Base-by-base conservation (phyloP, 1,140 invertebrate species). In the Lepidotrigona ventralis region DNA sequence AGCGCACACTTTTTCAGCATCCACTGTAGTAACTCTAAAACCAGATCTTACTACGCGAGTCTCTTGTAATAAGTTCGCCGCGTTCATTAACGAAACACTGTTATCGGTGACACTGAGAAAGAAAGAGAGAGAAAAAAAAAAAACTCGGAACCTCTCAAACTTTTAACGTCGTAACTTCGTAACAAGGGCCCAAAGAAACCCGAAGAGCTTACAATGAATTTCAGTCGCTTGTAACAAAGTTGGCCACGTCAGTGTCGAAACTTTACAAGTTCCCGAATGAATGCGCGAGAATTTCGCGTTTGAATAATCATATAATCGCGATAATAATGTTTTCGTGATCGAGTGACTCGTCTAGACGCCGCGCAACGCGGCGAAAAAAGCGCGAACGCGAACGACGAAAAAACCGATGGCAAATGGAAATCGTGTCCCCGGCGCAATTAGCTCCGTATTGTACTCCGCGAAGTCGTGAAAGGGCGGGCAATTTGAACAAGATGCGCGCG, bases 381-480 rank as follows among this genome's bases (percentile, higher is more conserved):
- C 1, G 8, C 68, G 11, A 69, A 19, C 8, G 51, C 51, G 46
- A 9, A 46, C 19, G 17, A 73, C 23, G 19, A 26, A 51, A 26
- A 51, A 73, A 17, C 14, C 23, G 19, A 0, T n/a, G 71, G 26
- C 66, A 33, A 68, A 68, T 68, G 33, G 26, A 79, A 79, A 79
- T 79, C 53, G 29, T 21, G 68, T 79, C 70, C n/a, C 77, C 77
- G 73, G 53, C 66, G 51, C 77, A 79, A 79, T 79, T 79, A 79
- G 77, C 58, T 79, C 53, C 23, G 64, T 79, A 70, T 79, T 79
- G 64, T 79, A 53, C 29, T 33, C 11, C 53, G 17, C 33, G 54
- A 15, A 53, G 54, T n/a, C 21, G 63, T 26, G 69, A 51, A 73
- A 73, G 19, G n/a, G 56, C 54, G 69, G 71, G 69, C 15, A 80